phyloP scores from a whole-genome alignment of 2,888 invertebrate genomes.

The Willowsia nigromaculata region DNA sequence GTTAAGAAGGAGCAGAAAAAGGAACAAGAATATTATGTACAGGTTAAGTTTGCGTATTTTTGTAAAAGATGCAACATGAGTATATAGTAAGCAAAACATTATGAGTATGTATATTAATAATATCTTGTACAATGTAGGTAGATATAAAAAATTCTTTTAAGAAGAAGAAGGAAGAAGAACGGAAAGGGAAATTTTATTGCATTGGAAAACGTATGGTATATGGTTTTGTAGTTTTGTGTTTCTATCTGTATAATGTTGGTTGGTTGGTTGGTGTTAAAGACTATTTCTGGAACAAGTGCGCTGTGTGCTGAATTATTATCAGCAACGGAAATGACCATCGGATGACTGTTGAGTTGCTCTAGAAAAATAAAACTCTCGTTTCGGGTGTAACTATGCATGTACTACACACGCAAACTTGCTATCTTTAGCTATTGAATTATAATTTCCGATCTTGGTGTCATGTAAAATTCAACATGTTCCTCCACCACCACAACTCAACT shows the following conservation, averaged over 20 bases:
- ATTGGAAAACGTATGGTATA: conserved; percentile 35
- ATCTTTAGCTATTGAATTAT: conserved; percentile 41
- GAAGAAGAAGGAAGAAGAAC: conserved; percentile 25
- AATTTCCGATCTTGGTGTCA: conserved; percentile 47
- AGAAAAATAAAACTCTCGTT: neutral
- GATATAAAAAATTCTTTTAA: conserved; percentile 1
- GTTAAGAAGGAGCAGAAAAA: neutral
- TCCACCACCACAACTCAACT: conserved; percentile 10
- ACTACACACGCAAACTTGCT: conserved; percentile 36
- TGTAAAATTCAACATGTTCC: conserved; percentile 31
- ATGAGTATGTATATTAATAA: neutral
- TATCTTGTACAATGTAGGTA: too few relatives aligned
- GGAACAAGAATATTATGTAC: neutral
- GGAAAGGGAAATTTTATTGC: conserved; percentile 63
- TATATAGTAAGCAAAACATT: too few relatives aligned
- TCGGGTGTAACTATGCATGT: conserved; percentile 43
- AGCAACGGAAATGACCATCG: conserved; percentile 71
- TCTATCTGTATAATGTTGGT: neutral
- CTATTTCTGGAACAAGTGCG: conserved; percentile 46
- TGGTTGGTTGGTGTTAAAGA: conserved; percentile 45
- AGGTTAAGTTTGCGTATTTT: neutral
- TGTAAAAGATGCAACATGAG: too few relatives aligned
- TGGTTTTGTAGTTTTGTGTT: neutral
- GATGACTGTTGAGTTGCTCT: conserved; percentile 48
- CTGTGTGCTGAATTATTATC: conserved; percentile 58